phyloP scores from a whole-genome alignment of 2,113 vertebrate genomes.

The Tonatia bakeri region DNA sequence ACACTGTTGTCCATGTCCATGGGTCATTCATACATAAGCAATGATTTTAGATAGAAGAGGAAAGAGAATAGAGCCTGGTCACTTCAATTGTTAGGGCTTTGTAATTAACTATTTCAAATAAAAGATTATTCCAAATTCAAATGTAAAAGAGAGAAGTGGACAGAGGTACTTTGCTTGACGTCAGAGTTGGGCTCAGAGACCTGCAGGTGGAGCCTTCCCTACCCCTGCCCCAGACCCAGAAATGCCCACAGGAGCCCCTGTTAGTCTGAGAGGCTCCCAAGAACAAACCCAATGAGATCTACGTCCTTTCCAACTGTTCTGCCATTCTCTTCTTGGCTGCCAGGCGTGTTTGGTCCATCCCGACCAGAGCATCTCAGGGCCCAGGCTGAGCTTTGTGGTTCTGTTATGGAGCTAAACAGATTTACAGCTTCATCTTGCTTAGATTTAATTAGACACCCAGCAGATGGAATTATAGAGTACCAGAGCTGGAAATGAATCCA shows the following conservation, averaged over 20 bases:
- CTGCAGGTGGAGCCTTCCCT: background rate
- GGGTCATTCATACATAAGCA: no score
- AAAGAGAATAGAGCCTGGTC: background rate
- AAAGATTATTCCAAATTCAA: constrained; percentile 18
- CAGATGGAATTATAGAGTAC: constrained; percentile 16
- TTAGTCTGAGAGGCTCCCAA: background rate
- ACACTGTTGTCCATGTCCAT: no score
- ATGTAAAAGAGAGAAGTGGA: background rate
- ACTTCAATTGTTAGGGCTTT: background rate
- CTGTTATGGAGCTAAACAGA: constrained; percentile 33
- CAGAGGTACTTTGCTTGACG: background rate
- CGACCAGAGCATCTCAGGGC: background rate
- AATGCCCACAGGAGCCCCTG: background rate
- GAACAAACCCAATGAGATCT: background rate
- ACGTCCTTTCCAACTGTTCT: background rate
- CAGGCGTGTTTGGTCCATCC: background rate
- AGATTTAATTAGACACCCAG: constrained; percentile 47
- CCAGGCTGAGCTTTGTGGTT: background rate
- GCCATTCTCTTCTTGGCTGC: background rate
- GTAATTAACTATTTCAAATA: background rate
- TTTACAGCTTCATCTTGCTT: constrained; percentile 16
- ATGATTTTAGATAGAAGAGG: background rate
- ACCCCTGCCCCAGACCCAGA: background rate
- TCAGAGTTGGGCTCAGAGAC: background rate
- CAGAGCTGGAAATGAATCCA: constrained; percentile 1